Base-by-base conservation (phyloP, 2,797 vertebrate species). In the Gastrophryne carolinensis region DNA sequence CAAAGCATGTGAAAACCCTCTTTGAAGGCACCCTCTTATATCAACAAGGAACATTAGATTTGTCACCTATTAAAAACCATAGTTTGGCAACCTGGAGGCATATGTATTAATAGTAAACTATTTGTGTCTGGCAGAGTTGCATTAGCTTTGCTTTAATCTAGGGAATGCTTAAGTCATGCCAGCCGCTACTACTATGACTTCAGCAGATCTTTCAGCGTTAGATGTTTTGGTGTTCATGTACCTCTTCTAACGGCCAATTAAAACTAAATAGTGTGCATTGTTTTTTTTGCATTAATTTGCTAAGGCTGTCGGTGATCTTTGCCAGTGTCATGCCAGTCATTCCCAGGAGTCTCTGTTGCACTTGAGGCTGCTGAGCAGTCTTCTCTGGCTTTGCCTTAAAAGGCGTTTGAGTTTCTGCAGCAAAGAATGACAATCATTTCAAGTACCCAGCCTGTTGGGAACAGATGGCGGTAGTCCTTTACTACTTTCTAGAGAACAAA, bases 361-460 rank as follows among this genome's bases (percentile, higher is more conserved):
- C 86, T 92, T 88, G 82, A 86, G 86, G 49, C 82, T 58, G 80
- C 82, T 84, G 83, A 80, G 69, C 56, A 0, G 84, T 82, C 83
- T 83, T 80, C 83, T 81, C 76, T 73, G 87, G 72, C 84, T 87
- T 93, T 86, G 80, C 92, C 94, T 93, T 94, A 92, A 94, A 94
- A 86, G 93, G 94, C 82, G 66, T 88, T 91, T 89, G 89, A 83
- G 61, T 83, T 89, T 80, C 85, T 84, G 82, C 82, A 83, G 34
- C 29, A 79, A 82, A 72, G 1, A 84, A 84, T 85, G 87, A 86
- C 84, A 90, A 52, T 76, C 78, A 69, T 81, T 85, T 83, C 80
- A 79, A 85, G 80, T 76, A 82, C 81, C 82, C 27, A 83, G 82
- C 69, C 82, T 81, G 56, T 27, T 58, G 76, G 79, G 80, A 90